Evolutionary conservation across 2,797 vertebrate genomes (phyloP).

Genomic region (Chloroceryle amazona): DNA sequence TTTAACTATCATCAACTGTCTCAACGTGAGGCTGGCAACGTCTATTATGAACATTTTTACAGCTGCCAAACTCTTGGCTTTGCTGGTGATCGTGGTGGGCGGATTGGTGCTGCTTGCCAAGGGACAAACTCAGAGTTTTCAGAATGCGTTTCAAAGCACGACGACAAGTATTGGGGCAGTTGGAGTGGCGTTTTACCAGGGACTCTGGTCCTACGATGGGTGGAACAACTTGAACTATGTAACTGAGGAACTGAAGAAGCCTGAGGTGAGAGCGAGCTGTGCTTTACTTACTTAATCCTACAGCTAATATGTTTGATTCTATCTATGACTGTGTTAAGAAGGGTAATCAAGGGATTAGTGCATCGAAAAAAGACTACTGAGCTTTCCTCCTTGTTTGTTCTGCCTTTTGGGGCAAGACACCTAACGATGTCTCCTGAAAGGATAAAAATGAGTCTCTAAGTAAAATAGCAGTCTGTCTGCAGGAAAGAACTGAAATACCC

Average conservation of each 20-base stretch:
- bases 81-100: constrained; percentile 83
- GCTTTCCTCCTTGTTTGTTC: background rate
- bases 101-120: constrained; percentile 82
- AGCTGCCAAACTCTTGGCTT: constrained; percentile 83
- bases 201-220: constrained; percentile 91
- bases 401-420: background rate
- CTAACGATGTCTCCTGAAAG: background rate
- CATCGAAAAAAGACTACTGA: background rate
- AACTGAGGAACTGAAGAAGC: constrained; percentile 89
- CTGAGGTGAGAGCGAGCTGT: constrained; percentile 81
- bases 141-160: constrained; percentile 86
- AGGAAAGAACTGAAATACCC: background rate
- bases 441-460: background rate
- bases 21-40: constrained; percentile 85
- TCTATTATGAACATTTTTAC: constrained; percentile 86
- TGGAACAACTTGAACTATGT: constrained; percentile 92
- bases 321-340: background rate
- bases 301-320: background rate
- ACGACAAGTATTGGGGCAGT: constrained; percentile 78
- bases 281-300: background rate
- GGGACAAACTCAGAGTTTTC: constrained; percentile 81
- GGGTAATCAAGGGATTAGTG: background rate
- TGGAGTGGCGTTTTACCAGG: constrained; percentile 90
- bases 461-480: background rate
- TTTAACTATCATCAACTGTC: constrained; percentile 84